Conservation (phyloP, 2,797 vertebrate genomes). For the Propithecus deckenii region DNA sequence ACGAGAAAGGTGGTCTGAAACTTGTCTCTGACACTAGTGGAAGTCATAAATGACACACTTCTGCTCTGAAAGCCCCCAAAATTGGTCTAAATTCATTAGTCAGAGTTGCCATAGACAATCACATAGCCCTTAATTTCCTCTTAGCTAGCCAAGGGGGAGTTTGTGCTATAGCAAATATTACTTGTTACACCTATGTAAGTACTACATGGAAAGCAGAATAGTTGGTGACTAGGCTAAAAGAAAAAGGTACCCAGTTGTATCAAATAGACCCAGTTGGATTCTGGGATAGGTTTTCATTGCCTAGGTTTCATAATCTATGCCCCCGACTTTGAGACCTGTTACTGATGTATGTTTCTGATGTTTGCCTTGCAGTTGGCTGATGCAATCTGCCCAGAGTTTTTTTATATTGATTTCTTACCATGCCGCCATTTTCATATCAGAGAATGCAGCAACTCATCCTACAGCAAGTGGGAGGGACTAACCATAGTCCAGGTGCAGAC, state of each 20-base stretch:
- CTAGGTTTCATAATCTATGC: not conserved
- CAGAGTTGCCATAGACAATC: not conserved
- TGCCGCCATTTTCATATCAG: not conserved
- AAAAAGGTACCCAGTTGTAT: not conserved
- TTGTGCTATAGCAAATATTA: not conserved
- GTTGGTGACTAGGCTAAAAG: not conserved
- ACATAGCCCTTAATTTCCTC: not conserved
- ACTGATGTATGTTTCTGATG: not conserved
- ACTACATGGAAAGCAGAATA: not conserved
- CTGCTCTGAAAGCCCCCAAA: not conserved
- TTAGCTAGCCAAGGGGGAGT: not conserved
- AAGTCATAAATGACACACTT: not conserved
- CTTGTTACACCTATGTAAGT: not conserved
- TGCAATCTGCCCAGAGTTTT: not conserved
- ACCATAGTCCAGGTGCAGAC: not conserved
- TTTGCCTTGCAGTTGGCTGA: not conserved
- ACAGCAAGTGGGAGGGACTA: not conserved
- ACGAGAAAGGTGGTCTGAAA: not conserved
- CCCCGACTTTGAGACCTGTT: not conserved
- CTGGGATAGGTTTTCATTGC: not conserved
- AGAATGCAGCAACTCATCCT: not conserved
- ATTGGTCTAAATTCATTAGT: not conserved
- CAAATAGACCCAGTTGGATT: not conserved
- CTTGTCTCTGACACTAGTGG: not conserved
- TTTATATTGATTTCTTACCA: conserved; percentile 2